Evolutionary conservation across 1,140 invertebrate species (phyloP).

Genomic region (Orchesella cincta): DNA sequence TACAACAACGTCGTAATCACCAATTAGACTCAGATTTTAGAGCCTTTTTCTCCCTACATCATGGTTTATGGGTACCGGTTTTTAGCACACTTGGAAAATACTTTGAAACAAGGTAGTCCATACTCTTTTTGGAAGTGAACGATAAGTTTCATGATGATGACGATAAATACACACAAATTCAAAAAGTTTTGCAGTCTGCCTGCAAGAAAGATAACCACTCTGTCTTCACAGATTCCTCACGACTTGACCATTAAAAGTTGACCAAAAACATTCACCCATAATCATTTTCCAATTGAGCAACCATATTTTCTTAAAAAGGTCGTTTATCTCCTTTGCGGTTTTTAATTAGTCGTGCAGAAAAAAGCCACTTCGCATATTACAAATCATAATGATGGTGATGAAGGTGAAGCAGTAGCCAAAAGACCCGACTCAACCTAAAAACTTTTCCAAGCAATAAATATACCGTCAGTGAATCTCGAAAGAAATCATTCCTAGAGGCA

Average conservation of each 20-base stretch:
- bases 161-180: too few relatives aligned
- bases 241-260: background rate
- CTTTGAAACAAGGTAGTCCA: too few relatives aligned
- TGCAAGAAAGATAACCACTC: background rate
- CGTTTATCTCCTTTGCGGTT: background rate
- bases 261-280: background rate
- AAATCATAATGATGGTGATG: too few relatives aligned
- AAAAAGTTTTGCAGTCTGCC: background rate
- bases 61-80: conserved; percentile 21
- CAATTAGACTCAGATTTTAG: conserved; percentile 8
- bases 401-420: too few relatives aligned
- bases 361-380: too few relatives aligned
- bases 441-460: too few relatives aligned
- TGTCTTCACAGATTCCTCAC: conserved; percentile 6
- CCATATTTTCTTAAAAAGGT: background rate
- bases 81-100: too few relatives aligned
- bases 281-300: background rate
- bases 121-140: background rate
- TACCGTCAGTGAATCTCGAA: too few relatives aligned
- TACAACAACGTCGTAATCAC: background rate
- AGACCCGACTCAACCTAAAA: too few relatives aligned
- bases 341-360: background rate
- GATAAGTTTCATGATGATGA: background rate
- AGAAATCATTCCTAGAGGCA: too few relatives aligned
- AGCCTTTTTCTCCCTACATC: background rate